These are phyloP conservation scores for Ceratotherium simum DNA, from an alignment of 2,113 vertebrate species.

Conservation along the genomic window DNA sequence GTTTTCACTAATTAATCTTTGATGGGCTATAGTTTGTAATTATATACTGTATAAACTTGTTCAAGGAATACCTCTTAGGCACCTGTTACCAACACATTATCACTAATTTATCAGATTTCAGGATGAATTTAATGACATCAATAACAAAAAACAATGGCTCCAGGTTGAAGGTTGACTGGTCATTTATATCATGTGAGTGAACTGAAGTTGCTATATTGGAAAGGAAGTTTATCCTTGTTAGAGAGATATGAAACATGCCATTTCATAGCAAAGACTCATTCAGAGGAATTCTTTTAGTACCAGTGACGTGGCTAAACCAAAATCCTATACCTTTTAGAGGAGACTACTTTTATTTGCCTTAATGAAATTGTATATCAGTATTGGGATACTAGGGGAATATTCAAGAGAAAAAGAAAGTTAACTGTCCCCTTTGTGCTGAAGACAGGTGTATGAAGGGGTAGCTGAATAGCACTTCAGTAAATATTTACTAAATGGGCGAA, in stretches of 20 bases:
- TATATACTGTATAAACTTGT: not conserved
- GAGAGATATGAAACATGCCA: not conserved
- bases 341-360: not conserved
- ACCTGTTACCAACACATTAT: not conserved
- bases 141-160: not conserved
- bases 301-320: not conserved
- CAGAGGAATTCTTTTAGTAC: constrained; percentile 22
- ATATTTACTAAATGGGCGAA: not conserved
- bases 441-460: not conserved
- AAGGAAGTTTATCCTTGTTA: not conserved
- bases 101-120: not conserved
- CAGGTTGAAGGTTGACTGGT: not conserved
- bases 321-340: not conserved
- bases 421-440: not conserved
- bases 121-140: not conserved
- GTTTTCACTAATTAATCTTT: not conserved
- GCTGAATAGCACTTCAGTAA: not conserved
- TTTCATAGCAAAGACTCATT: not conserved
- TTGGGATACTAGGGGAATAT: not conserved
- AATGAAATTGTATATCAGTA: not conserved
- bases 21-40: not conserved
- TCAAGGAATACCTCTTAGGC: not conserved
- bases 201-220: not conserved
- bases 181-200: not conserved
- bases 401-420: not conserved